Conservation (phyloP, 2,797 vertebrate genomes). For the Sebastes minor region DNA sequence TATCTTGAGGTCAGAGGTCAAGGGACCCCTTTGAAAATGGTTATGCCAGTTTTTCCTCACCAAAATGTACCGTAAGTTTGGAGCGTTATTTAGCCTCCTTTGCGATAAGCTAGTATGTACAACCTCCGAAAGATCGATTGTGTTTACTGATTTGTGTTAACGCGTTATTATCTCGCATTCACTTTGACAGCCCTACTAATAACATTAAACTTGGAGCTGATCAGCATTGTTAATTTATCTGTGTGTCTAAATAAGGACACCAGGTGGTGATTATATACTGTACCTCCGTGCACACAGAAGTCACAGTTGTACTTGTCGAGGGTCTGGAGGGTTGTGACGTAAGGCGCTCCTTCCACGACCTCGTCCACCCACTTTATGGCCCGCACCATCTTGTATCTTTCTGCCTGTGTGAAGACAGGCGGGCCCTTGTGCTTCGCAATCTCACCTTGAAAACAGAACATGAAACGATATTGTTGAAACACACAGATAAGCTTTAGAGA, state of each 20-base stretch:
- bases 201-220: background rate
- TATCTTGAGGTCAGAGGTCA: too few species aligned
- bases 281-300: conserved; percentile 91
- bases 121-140: too few species aligned
- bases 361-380: conserved; percentile 99
- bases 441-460: conserved; percentile 84
- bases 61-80: too few species aligned
- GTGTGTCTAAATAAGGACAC: background rate
- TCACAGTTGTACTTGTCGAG: conserved; percentile 94
- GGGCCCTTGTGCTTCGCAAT: conserved; percentile 98
- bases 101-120: too few species aligned
- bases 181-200: background rate
- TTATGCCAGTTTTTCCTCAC: fast-evolving
- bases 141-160: too few species aligned
- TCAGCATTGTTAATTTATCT: background rate
- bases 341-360: conserved; percentile 93
- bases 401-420: conserved; percentile 95
- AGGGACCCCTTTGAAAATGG: too few species aligned
- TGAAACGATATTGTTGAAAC: background rate
- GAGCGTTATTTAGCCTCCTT: too few species aligned
- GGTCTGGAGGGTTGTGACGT: conserved; percentile 94
- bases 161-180: too few species aligned
- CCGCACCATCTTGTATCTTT: conserved; percentile 96
- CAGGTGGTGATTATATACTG: background rate
- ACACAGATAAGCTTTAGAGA: background rate